Percentiles rank a stretch among this genome's conserved stretches.
These are phyloP conservation scores for Teleopsis dalmanni DNA, from an alignment of 1,140 invertebrate genomes.

Conservation along the genomic window DNA sequence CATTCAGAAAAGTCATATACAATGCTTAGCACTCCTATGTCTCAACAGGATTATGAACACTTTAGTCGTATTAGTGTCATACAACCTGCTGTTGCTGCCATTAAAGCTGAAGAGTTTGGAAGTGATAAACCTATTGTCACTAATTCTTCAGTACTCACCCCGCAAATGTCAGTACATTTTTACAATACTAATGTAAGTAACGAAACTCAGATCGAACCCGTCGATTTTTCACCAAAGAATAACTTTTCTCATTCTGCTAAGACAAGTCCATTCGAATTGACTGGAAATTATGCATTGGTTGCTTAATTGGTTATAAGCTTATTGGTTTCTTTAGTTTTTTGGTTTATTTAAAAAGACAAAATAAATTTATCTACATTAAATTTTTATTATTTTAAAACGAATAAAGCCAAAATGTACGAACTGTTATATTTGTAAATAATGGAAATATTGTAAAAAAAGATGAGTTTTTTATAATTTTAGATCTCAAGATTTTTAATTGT, in stretches of 20 bases:
- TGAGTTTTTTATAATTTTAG: no score
- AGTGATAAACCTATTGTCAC: not conserved
- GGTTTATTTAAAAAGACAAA: slow-evolving; percentile 11
- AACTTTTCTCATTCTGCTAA: slow-evolving; percentile 42
- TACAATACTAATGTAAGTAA: slow-evolving; percentile 6
- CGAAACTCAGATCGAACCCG: slow-evolving; percentile 46
- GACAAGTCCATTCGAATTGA: slow-evolving; percentile 41
- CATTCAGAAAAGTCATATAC: slow-evolving; percentile 13
- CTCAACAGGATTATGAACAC: slow-evolving; percentile 23
- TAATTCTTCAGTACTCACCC: not conserved
- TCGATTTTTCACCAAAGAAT: slow-evolving; percentile 48
- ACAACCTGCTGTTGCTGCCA: slow-evolving; percentile 22
- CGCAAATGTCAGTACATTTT: slow-evolving; percentile 13
- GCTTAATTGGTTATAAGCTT: slow-evolving; percentile 27
- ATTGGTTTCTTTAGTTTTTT: no score
- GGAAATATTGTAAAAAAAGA: no score
- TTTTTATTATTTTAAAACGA: not conserved
- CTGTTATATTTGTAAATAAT: no score
- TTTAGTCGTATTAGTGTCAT: slow-evolving; percentile 31
- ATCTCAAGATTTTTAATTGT: no score
- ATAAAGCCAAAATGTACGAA: no score
- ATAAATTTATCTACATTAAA: not conserved
- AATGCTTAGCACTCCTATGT: slow-evolving; percentile 16
- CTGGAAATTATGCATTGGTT: slow-evolving; percentile 40
- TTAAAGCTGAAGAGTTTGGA: not conserved